Base-by-base conservation (phyloP, 2,113 vertebrate genomes). In the Lipophrys pholis region DNA sequence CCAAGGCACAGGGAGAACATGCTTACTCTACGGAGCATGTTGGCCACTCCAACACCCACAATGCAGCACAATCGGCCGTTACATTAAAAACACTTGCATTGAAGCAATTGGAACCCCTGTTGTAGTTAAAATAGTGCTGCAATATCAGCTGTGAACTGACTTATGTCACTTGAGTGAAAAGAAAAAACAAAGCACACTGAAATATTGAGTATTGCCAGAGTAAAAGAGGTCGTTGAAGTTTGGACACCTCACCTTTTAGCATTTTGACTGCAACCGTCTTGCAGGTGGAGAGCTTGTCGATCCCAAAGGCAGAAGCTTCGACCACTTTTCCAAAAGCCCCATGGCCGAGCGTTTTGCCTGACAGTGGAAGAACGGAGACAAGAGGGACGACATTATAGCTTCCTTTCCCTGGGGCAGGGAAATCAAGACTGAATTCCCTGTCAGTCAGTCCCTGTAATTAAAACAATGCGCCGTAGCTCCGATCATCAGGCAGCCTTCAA, bases 261-360 rank as follows among this genome's bases (percentile, higher is more conserved):
- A 98, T 98, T 95, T 98, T 98, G 83, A 98, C 97, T 14, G 97
- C 97, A 73, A 97, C 97, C 7, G 95, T 98, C 94, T 98, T 98
- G 94, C 96, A 98, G 76, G 96, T 98, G 43, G 97, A 98, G 75
- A 96, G 93, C 90, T 97, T 98, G 93, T 97, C 96, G 64, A 97
- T 98, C 81, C 96, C 97, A 90, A 98, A 98, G 63, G 96, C 96
- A 82, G 96, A 96, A 2, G 97, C 97, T 50, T 98, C 97, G 86
- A 97, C 95, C 86, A 98, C 97, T 88, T 97, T 98, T 58, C 96
- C 96, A 90, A 98, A 98, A 81, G 97, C 97, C 82, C 96, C 96
- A 49, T 97, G 96, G 83, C 97, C 96, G 62, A 98, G 93, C 51
- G 95, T 97, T 95, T 98, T 98, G 89, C 97, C 97, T 98, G 91